A percentile compares a stretch with the other conserved stretches of the same genome.
Evolutionary conservation across 2,113 vertebrate species (phyloP).

Genomic region (Chaetodon auriga): DNA sequence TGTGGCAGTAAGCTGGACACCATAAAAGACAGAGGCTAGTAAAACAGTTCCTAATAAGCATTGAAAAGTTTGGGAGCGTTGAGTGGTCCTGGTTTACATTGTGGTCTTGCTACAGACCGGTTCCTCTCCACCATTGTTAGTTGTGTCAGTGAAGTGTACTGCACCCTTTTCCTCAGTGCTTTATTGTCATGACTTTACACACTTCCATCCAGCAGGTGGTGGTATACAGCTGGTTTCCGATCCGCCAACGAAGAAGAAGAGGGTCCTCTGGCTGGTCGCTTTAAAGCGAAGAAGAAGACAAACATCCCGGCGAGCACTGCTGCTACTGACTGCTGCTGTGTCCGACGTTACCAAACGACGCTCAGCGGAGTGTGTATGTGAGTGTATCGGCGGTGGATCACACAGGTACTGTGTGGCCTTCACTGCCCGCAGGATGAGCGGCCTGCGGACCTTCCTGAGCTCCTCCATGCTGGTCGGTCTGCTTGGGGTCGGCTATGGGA

Average conservation of each 20-base stretch:
- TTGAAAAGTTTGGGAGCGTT: too few relatives aligned
- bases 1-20: too few relatives aligned
- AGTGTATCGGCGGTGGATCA: neutral
- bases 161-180: too few relatives aligned
- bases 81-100: too few relatives aligned
- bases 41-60: too few relatives aligned
- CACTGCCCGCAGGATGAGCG: slow-evolving; percentile 53
- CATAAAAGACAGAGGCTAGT: too few relatives aligned
- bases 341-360: slow-evolving; percentile 8
- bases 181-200: neutral
- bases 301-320: neutral
- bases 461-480: neutral
- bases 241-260: neutral
- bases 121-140: too few relatives aligned
- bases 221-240: neutral
- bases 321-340: neutral
- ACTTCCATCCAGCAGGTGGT: slow-evolving; percentile 7
- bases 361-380: rapidly evolving
- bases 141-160: too few relatives aligned
- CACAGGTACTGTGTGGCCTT: too few relatives aligned
- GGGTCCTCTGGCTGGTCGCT: neutral
- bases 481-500: slow-evolving; percentile 50
- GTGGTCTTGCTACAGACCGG: too few relatives aligned
- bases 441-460: slow-evolving; percentile 45
- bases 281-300: slow-evolving; percentile 4